A percentile compares a stretch with the other conserved stretches of the same genome.
phyloP scores from a whole-genome alignment of 2,888 invertebrate species.

The Acronicta leporina region DNA sequence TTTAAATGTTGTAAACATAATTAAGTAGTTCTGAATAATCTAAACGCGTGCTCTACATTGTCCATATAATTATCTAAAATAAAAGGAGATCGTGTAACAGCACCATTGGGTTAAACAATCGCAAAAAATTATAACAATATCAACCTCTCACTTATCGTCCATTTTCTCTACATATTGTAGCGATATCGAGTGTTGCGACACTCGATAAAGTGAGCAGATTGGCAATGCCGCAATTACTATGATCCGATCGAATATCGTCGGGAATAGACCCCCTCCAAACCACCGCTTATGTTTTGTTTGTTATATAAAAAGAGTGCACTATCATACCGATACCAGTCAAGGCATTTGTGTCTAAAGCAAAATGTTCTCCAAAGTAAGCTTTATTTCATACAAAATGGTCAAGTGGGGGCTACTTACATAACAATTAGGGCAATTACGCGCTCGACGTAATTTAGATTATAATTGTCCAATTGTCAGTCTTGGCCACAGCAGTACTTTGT shows the following conservation, averaged over 20 bases:
- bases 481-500: constrained; percentile 33
- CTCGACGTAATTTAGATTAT: constrained; percentile 57
- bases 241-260: constrained; percentile 86
- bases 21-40: neutral
- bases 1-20: neutral
- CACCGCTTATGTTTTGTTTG: constrained; percentile 82
- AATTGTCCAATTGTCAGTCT: constrained; percentile 51
- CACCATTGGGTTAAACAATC: constrained; percentile 42
- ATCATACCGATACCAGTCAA: constrained; percentile 83
- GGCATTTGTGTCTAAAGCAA: constrained; percentile 82
- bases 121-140: constrained; percentile 66
- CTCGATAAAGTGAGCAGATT: constrained; percentile 83
- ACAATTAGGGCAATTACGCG: constrained; percentile 63
- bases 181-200: constrained; percentile 81
- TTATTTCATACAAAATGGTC: constrained; percentile 59
- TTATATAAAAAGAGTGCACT: constrained; percentile 87
- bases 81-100: constrained; percentile 11
- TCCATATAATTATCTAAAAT: constrained; percentile 20
- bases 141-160: constrained; percentile 75
- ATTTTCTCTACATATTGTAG: constrained; percentile 80
- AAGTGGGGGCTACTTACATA: constrained; percentile 62
- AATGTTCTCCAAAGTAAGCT: constrained; percentile 88
- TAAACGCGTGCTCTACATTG: constrained; percentile 12
- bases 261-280: constrained; percentile 83
- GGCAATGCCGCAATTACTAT: constrained; percentile 84